Evolutionary conservation across 2,797 vertebrate species (phyloP), one percentile per base, ranked within the genome.

Genomic region (Alauda arvensis): DNA sequence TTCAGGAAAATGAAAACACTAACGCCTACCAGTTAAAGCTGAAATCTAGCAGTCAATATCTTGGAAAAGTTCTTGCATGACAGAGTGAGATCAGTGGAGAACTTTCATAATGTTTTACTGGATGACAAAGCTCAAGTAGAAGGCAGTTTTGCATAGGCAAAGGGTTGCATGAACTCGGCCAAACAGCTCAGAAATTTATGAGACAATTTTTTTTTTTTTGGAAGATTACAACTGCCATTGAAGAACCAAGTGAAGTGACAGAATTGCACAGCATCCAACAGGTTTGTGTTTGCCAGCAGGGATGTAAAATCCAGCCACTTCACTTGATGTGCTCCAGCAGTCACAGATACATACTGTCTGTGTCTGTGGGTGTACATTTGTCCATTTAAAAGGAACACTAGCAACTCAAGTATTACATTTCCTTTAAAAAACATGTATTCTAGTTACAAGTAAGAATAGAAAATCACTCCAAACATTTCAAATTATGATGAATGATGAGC

Each of bases 191-290:
- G 60, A 93, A 18, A 42, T 90, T 92, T 89, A 90, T 51, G 57
- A 92, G 56, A 69, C 9, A 37, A 6, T n/a, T 39, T 87, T 61
- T 57, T 87, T 61, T 57, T 74, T 77, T 51, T 8, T 29, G 55
- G 59, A 85, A 81, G 67, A 87, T 81, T 83, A 74, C 46, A 92
- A 43, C 83, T 89, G 67, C 75, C 87, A 77, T 81, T 12, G 88
- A 91, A 87, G 70, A 55, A 85, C 57, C 29, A 4, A 85, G 80
- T 28, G 67, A 88, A 92, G 88, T 71, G 94, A 90, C 85, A 90
- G 90, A 88, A 79, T 55, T 81, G 85, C 65, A 81, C 57, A 43
- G 63, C 65, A 77, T 90, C 90, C 88, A 95, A 69, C 26, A 60
- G 6, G 42, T 55, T 57, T 74, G 40, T 65, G 42, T 60, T 82